Evolutionary conservation across 2,888 invertebrate genomes (phyloP), one percentile per base, ranked within the genome.

Genomic region (Elgonia sp.): DNA sequence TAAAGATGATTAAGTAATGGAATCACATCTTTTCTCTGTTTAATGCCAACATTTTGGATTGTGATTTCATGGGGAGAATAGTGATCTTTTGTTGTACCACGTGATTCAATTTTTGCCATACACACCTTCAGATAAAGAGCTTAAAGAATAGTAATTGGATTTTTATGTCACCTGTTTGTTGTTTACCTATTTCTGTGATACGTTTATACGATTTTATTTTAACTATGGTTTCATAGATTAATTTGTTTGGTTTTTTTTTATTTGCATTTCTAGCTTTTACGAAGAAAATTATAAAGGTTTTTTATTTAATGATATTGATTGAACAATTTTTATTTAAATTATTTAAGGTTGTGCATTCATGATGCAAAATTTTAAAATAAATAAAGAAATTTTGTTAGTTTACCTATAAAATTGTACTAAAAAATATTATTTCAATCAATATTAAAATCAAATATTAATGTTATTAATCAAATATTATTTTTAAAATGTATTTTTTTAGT

Each of bases 71-170:
- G 63, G 42, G 50, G 63, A 60, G 42, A 73, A 37, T 69, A 84
- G 75, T 60, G 83, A 75, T 83, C 55, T 76, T 50, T 76, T 39
- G 39, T 69, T 60, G 21, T 76, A 76, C 20, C 69, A 69, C 76
- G 39, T 67, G n/a, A 50, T 84, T 84, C 76, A 76, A 42, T 84
- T 84, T 70, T 84, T 84, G 40, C 76, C 70, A 40, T 62, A n/a
- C n/a, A n/a, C n/a, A n/a, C n/a, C n/a, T n/a, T n/a, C n/a, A 72
- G 72, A 72, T 62, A 81, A 72, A 81, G 53, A 81, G 14, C 63
- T 81, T 50, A 81, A 42, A 81, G 72, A 81, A 72, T 72, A 62
- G 70, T 62, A 81, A 70, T 50, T 57, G 8, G 10, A 50, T 60
- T 29, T 70, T 70, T 69, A 16, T 69, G 7, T 53, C 42, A 42